phyloP scores from a whole-genome alignment of 2,797 vertebrate genomes.

The Melanotaenia nigrans region DNA sequence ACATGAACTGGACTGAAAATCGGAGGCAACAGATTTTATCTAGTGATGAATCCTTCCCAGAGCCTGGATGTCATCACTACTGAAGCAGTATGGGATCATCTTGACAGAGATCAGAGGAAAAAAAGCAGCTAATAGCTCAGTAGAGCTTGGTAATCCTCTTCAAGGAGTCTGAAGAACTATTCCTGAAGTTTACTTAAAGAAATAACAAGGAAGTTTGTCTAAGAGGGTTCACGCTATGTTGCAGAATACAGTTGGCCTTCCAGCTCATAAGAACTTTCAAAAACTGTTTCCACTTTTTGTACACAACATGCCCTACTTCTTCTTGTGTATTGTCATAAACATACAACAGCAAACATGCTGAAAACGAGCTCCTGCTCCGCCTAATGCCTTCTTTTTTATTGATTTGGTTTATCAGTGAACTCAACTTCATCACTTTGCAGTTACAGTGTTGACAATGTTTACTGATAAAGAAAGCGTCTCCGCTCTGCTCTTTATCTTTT shows the following conservation, averaged over 20 bases:
- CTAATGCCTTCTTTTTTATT: not conserved
- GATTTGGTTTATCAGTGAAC: conserved; percentile 1
- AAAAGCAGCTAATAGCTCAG: not conserved
- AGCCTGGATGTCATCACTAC: not conserved
- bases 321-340: not conserved
- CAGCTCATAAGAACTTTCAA: not conserved
- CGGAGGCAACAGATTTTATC: not conserved
- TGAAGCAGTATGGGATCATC: not conserved
- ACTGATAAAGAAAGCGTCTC: not conserved
- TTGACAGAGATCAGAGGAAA: not conserved
- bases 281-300: too few species aligned
- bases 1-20: not conserved
- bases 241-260: not conserved
- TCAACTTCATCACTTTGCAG: not conserved
- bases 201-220: too few species aligned
- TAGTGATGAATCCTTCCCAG: not conserved
- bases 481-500: not conserved
- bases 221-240: not conserved
- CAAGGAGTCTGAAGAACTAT: not conserved
- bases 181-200: not conserved
- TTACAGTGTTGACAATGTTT: not conserved
- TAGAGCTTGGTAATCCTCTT: not conserved
- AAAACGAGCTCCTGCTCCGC: conserved; percentile 1
- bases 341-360: not conserved
- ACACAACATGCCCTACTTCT: not conserved